Conservation (phyloP, 2,113 vertebrate species). For the Okapia johnstoni region DNA sequence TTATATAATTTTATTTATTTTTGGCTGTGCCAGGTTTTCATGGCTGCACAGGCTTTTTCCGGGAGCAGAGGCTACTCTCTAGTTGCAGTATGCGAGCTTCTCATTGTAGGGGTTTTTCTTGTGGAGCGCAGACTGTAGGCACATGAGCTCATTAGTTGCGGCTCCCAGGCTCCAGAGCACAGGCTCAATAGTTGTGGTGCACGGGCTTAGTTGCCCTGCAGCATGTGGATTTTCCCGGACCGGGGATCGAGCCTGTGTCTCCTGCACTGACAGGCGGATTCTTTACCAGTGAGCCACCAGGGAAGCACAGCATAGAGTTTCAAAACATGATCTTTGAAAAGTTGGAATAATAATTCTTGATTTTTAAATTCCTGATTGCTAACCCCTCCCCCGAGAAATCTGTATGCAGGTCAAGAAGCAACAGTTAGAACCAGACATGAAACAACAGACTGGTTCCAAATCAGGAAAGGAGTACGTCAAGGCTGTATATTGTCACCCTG, state of each 20-base stretch:
- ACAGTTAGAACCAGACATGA: neutral
- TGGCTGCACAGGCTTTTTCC: neutral
- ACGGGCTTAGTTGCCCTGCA: neutral
- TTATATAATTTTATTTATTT: neutral
- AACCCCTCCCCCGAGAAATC: neutral
- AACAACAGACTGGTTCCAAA: neutral
- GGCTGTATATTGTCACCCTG: neutral
- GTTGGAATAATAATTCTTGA: neutral
- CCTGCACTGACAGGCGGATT: neutral
- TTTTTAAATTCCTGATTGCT: neutral
- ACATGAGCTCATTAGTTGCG: neutral
- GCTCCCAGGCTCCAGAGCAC: neutral
- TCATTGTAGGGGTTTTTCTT: neutral
- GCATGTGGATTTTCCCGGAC: neutral
- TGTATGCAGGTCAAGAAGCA: neutral
- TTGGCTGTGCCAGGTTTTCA: neutral
- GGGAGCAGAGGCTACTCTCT: neutral
- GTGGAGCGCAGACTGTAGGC: neutral
- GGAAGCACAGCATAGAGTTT: neutral
- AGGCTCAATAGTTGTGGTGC: fast-evolving
- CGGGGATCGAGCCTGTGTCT: neutral
- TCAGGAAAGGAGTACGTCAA: neutral
- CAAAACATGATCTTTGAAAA: neutral
- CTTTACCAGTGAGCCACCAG: neutral
- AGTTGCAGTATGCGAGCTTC: fast-evolving